Evolutionary conservation across 2,113 vertebrate species (phyloP).

Genomic region (Elephantulus edwardii): DNA sequence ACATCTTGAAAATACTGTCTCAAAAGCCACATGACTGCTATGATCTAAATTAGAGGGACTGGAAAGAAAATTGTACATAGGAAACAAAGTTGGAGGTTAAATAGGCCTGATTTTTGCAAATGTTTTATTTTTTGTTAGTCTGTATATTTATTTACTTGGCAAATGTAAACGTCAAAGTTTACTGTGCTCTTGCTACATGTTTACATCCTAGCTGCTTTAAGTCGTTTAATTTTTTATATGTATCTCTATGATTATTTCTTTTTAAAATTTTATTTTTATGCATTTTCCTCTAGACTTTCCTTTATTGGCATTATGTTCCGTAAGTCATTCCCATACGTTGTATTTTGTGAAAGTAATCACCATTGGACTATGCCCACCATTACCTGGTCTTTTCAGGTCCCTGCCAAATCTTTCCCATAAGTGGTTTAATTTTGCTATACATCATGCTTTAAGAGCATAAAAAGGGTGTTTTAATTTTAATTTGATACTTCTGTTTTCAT

Average conservation of each 20-base stretch:
- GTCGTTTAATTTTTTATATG: too few relatives aligned
- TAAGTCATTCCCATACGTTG: too few relatives aligned
- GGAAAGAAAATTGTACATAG: constrained; percentile 10
- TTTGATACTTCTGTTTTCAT: constrained; percentile 54
- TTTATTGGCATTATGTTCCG: too few relatives aligned
- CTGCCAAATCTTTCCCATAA: too few relatives aligned
- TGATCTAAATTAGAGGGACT: constrained; percentile 10
- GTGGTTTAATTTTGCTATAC: neutral
- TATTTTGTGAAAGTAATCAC: too few relatives aligned
- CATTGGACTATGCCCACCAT: too few relatives aligned
- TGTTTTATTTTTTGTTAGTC: neutral
- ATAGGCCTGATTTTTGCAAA: constrained; percentile 1
- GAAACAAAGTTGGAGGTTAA: neutral
- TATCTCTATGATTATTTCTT: too few relatives aligned
- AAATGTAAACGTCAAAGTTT: constrained; percentile 53
- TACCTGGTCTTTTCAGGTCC: too few relatives aligned
- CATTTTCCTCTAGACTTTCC: too few relatives aligned
- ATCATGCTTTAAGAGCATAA: constrained; percentile 71
- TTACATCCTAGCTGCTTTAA: constrained; percentile 45
- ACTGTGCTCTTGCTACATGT: constrained; percentile 40
- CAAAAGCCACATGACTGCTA: constrained; percentile 11
- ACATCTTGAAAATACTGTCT: neutral
- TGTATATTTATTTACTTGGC: constrained; percentile 54
- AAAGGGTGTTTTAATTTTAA: constrained; percentile 65
- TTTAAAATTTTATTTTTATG: too few relatives aligned